phyloP scores from a whole-genome alignment of 2,113 vertebrate species.

The Ursus arctos region DNA sequence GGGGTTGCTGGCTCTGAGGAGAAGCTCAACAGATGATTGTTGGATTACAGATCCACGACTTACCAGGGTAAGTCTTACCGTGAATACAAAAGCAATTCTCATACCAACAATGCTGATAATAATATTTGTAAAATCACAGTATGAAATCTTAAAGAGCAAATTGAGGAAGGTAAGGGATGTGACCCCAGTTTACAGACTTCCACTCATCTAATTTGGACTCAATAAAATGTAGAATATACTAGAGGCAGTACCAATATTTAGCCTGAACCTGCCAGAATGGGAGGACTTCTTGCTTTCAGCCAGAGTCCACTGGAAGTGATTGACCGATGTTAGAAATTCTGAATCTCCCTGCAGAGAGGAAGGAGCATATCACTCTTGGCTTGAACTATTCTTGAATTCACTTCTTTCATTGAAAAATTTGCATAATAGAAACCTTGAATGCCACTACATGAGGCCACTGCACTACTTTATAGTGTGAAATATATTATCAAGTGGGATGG shows the following conservation, averaged over 20 bases:
- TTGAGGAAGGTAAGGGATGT: not conserved
- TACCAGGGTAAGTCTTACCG: not conserved
- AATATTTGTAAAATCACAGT: not conserved
- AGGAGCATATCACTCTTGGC: not conserved
- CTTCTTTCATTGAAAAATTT: not conserved
- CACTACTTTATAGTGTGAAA: not conserved
- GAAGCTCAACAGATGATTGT: not conserved
- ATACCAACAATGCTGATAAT: not conserved
- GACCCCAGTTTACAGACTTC: not conserved
- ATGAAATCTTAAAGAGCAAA: not conserved
- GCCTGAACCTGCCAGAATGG: accelerated
- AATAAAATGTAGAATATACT: not conserved
- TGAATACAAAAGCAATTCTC: not conserved
- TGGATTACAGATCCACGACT: not conserved
- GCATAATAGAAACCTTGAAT: not conserved
- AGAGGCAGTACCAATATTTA: not conserved
- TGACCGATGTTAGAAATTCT: not conserved
- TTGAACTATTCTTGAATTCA: not conserved
- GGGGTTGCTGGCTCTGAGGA: not conserved
- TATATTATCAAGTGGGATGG: not conserved
- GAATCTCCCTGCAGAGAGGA: not conserved
- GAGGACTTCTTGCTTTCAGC: not conserved
- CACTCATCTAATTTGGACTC: not conserved
- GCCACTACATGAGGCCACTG: too few species aligned
- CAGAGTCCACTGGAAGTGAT: not conserved